Evolutionary conservation across 2,888 invertebrate genomes (phyloP).

Genomic region (Hecatera dysodea): DNA sequence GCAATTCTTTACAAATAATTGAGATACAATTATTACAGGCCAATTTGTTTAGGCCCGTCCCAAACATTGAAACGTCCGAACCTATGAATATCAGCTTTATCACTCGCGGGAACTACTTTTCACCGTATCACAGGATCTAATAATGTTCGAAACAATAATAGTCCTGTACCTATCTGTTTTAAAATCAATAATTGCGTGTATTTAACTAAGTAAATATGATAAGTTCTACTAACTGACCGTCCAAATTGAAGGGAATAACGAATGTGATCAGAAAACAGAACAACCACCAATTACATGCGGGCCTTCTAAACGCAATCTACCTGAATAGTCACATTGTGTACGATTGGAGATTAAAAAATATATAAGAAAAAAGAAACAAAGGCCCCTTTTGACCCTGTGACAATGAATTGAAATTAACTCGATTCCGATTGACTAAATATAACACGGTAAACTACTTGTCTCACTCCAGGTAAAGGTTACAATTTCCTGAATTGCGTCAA

Average conservation of each 20-base stretch:
- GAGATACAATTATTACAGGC: conserved; percentile 57
- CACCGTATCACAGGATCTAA: not conserved
- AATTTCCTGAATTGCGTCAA: conserved; percentile 28
- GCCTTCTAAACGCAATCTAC: conserved; percentile 27
- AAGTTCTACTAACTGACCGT: conserved; percentile 8
- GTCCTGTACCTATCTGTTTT: not conserved
- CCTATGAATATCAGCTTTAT: conserved; percentile 3
- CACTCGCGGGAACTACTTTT: not conserved
- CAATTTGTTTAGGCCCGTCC: conserved; percentile 43
- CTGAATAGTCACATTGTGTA: conserved; percentile 38
- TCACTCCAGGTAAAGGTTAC: not conserved
- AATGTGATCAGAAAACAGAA: conserved; percentile 21
- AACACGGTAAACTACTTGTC: conserved; percentile 24
- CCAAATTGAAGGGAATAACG: conserved; percentile 28
- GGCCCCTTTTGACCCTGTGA: conserved; percentile 43
- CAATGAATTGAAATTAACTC: conserved; percentile 50
- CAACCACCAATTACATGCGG: conserved; percentile 1
- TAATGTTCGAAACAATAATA: not conserved
- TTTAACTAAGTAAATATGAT: conserved; percentile 1
- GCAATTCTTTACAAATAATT: conserved; percentile 69
- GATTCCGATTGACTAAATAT: conserved; percentile 16
- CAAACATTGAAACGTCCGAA: conserved; percentile 1
- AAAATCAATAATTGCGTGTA: conserved; percentile 5
- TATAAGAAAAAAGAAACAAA: conserved; percentile 44
- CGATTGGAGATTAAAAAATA: conserved; percentile 35